Percentiles rank a stretch among this genome's conserved stretches.
Conservation (phyloP, 2,113 vertebrate genomes). For the Lasiurus cinereus region DNA sequence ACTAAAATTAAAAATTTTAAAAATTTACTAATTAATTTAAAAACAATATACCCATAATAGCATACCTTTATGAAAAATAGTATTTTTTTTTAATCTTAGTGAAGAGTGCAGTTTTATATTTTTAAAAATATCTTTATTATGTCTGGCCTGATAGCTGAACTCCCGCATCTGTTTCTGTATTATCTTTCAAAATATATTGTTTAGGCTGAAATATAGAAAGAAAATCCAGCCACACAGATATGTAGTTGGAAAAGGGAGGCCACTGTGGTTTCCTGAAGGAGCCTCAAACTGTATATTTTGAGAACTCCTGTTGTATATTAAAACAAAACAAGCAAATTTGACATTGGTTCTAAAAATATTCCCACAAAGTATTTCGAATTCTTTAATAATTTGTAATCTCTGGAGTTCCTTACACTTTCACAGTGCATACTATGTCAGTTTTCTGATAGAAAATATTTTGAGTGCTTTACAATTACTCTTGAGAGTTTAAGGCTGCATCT, state of each 20-base stretch:
- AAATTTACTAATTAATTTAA: conserved; percentile 28
- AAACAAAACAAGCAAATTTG: conserved; percentile 15
- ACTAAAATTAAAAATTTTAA: background rate
- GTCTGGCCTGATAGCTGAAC: background rate
- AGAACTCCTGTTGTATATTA: background rate
- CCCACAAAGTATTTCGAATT: background rate
- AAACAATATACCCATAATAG: background rate
- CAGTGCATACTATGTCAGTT: background rate
- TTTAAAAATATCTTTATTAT: conserved; percentile 22
- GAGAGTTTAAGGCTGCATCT: background rate
- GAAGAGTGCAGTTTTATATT: conserved; percentile 28
- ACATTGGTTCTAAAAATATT: background rate
- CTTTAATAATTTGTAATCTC: background rate
- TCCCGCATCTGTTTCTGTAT: background rate
- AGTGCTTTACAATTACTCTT: background rate
- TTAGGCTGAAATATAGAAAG: background rate
- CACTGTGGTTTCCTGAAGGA: background rate
- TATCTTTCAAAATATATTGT: background rate
- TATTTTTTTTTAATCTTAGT: background rate
- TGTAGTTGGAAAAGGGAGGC: background rate
- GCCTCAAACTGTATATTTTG: background rate
- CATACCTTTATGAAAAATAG: conserved; percentile 3
- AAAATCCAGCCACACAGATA: background rate
- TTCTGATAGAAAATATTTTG: background rate
- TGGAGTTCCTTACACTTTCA: background rate